Conservation (phyloP, 2,113 vertebrate species). For the Platysteira castanea region DNA sequence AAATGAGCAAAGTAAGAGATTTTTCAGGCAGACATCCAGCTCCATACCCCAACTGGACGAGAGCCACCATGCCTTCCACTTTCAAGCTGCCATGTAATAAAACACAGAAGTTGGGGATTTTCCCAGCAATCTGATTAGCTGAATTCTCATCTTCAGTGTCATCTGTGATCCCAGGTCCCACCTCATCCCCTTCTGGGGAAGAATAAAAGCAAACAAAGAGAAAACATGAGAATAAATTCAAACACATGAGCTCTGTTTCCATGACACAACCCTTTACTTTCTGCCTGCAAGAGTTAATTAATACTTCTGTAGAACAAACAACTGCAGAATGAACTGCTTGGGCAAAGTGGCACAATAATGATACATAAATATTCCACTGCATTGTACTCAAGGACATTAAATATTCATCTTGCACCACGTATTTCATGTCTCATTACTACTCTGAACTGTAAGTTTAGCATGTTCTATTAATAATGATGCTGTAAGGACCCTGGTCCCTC, state of each 20-base stretch:
- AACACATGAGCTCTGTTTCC: not conserved
- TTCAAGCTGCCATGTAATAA: constrained; percentile 95
- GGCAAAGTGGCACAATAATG: not conserved
- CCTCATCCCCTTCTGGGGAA: constrained; percentile 88
- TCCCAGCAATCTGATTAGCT: constrained; percentile 94
- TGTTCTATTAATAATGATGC: not conserved
- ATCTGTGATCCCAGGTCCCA: constrained; percentile 89
- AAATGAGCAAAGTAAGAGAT: not conserved
- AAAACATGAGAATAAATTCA: not conserved
- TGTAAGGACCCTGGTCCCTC: not conserved
- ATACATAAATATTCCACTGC: not conserved
- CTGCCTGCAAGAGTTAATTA: not conserved
- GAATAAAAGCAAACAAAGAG: not conserved
- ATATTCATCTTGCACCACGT: not conserved
- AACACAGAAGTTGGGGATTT: constrained; percentile 97
- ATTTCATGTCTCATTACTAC: not conserved
- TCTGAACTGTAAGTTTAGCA: not conserved
- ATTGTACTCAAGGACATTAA: not conserved
- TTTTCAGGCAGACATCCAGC: constrained; percentile 7
- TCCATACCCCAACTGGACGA: constrained; percentile 92
- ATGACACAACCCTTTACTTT: not conserved
- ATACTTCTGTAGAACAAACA: not conserved
- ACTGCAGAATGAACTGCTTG: not conserved
- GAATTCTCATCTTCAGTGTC: constrained; percentile 94
- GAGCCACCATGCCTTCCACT: constrained; percentile 98